phyloP scores from a whole-genome alignment of 2,113 vertebrate genomes.

The Hippocampus guttulatus region DNA sequence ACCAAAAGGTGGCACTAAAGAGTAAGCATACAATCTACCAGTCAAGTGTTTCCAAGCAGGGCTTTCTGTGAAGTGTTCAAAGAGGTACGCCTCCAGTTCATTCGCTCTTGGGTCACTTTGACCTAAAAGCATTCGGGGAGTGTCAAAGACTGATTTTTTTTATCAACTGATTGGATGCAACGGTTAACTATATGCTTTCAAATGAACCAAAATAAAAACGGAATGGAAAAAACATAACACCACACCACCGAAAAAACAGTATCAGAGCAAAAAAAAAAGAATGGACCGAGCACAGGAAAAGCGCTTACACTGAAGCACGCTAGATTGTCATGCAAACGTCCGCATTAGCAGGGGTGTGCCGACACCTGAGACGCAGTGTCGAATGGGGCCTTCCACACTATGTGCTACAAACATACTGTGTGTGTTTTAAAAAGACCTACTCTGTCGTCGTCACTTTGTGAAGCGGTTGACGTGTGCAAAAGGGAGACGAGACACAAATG shows the following conservation, averaged over 20 bases:
- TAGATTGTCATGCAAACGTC: conserved; percentile 28
- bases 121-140: conserved; percentile 6
- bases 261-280: background rate
- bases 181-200: conserved; percentile 21
- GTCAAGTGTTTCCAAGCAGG: background rate
- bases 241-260: background rate
- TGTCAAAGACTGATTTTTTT: conserved; percentile 6
- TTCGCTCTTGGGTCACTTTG: background rate
- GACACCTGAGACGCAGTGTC: conserved; percentile 39
- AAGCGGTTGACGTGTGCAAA: conserved; percentile 35
- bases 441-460: background rate
- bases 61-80: conserved; percentile 4
- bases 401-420: background rate
- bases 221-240: background rate
- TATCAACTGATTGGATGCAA: conserved; percentile 19
- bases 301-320: conserved; percentile 49
- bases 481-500: conserved; percentile 2
- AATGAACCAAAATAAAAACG: conserved; percentile 15
- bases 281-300: conserved; percentile 15
- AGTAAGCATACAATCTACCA: conserved; percentile 17
- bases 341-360: conserved; percentile 8
- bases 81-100: background rate
- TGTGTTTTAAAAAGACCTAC: background rate
- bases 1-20: conserved; percentile 52
- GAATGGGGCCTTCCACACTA: background rate